phyloP scores from a whole-genome alignment of 2,797 vertebrate genomes.

The Uromys caudimaculatus region DNA sequence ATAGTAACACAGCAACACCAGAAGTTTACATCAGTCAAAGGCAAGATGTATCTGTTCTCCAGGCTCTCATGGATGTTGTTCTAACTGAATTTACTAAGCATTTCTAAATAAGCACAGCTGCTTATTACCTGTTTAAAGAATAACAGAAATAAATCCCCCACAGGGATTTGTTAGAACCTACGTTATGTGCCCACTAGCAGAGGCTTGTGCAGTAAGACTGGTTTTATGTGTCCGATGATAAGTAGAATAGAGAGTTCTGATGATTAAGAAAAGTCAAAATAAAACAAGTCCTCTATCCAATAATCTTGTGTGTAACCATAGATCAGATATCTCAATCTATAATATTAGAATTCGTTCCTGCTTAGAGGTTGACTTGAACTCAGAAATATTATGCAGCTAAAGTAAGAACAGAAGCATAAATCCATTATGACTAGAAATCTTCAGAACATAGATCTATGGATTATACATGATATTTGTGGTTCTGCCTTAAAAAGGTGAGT shows the following conservation, averaged over 20 bases:
- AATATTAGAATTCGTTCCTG: background rate
- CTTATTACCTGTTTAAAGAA: background rate
- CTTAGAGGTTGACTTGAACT: background rate
- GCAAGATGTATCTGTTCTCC: background rate
- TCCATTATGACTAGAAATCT: background rate
- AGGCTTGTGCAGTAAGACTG: background rate
- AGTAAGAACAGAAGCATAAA: background rate
- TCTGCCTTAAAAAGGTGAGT: background rate
- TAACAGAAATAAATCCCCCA: background rate
- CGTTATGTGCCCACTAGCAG: background rate
- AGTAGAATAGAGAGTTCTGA: background rate
- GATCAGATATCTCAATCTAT: background rate
- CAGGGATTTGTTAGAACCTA: too few relatives aligned
- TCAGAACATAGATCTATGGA: background rate
- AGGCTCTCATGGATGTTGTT: background rate
- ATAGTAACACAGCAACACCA: background rate
- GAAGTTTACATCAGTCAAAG: background rate
- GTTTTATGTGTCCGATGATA: background rate
- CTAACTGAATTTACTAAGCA: background rate
- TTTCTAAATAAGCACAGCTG: background rate
- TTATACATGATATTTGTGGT: background rate
- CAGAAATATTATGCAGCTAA: background rate
- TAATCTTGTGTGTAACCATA: background rate
- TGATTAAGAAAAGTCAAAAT: background rate
- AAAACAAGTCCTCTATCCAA: background rate